Base-by-base conservation (phyloP, 2,888 invertebrate genomes). In the Eristalinus sepulchralis region DNA sequence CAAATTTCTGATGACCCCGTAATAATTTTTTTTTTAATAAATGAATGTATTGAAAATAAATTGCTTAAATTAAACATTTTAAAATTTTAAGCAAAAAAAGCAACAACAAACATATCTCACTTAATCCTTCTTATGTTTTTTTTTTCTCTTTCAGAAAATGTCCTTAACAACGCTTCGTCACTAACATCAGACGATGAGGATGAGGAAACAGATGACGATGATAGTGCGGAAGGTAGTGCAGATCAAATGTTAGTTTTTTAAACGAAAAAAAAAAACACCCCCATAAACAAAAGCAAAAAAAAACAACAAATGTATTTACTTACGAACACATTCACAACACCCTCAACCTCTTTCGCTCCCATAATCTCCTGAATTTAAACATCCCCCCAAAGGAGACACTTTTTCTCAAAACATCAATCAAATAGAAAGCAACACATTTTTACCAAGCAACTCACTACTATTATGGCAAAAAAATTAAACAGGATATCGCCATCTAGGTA, bases 221-320 rank as follows among this genome's bases (percentile, higher is more conserved):
- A 95, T 89, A 95, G 95, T 90, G 93, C 95, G 90, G 97, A 96
- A 92, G 95, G 96, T 83, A 96, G 96, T 89, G 95, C 96, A 91
- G 95, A 96, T 93, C 95, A 95, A 93, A 95, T 96, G 88, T 93
- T 95, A 90, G 96, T 96, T 92, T 96, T 96, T 92, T 96, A 95
- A 87, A 64, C 64, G 64, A 27, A 39, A 27, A 39, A 53, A 67
- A 62, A 71, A 79, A 70, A 66, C 57, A 34, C 33, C 47, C 47
- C 17, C 27, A 27, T 27, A 27, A 27, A 27, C 2, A 27, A 27
- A 27, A 3, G 27, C 5, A 27, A 2, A n/a, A 8, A 39, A 39
- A n/a, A 39, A 4, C 1, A 39, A 39, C 39, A 39, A 39, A 39
- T 39, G 39, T 72, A 76, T 76, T 33, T 72, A 80, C 80, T 47